phyloP scores from a whole-genome alignment of 2,113 vertebrate species.

The Telmatochromis sp. region DNA sequence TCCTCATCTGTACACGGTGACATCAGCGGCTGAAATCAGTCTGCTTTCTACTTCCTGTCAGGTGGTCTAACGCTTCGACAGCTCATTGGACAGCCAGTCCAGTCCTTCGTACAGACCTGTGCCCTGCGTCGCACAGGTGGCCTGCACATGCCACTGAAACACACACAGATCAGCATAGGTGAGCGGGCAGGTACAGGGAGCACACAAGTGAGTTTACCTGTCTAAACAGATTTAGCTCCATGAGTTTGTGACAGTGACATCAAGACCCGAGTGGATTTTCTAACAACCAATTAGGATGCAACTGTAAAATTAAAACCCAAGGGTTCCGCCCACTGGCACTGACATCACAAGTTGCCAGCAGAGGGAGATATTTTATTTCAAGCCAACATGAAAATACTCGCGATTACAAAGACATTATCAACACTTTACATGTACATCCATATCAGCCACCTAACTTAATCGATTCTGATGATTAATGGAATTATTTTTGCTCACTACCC shows the following conservation, averaged over 20 bases:
- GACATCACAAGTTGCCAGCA: not conserved
- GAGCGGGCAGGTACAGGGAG: not conserved
- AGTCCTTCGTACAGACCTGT: constrained; percentile 85
- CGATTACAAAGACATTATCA: not conserved
- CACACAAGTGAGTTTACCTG: not conserved
- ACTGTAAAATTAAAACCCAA: not conserved
- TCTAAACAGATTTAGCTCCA: not conserved
- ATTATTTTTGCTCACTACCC: not conserved
- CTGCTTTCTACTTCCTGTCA: constrained; percentile 1
- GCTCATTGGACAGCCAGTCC: constrained; percentile 85
- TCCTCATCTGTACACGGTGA: constrained; percentile 5
- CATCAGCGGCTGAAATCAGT: not conserved
- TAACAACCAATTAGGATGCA: not conserved
- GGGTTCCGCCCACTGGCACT: not conserved
- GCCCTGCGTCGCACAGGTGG: constrained; percentile 85
- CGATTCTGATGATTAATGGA: not conserved
- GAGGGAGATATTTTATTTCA: not conserved
- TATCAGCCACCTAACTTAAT: not conserved
- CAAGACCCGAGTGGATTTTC: not conserved
- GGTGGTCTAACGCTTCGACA: constrained; percentile 68
- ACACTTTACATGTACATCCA: not conserved
- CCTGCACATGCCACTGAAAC: constrained; percentile 80
- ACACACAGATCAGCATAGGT: not conserved
- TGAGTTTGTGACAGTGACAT: not conserved
- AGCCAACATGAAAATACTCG: not conserved